Evolutionary conservation across 2,888 invertebrate genomes (phyloP).

Genomic region (Thalpophila matura): DNA sequence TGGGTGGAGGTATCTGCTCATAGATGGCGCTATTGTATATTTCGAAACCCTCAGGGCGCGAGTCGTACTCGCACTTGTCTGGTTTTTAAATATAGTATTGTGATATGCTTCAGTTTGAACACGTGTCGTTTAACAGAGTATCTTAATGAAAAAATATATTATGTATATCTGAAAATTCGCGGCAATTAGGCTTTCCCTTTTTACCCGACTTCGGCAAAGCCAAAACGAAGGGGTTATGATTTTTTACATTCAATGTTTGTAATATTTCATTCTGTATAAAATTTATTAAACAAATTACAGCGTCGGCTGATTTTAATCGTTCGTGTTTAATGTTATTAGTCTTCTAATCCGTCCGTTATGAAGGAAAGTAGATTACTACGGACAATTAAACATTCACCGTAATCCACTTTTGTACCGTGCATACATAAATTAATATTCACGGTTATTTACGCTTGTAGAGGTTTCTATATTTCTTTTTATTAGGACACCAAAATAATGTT

Average conservation of each 20-base stretch:
- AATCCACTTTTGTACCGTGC: constrained; percentile 19
- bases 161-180: background rate
- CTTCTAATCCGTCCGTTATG: background rate
- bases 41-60: too few species aligned
- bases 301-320: background rate
- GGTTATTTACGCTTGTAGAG: constrained; percentile 14
- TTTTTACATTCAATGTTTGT: too few species aligned
- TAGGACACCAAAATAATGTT: background rate
- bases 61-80: too few species aligned
- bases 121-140: too few species aligned
- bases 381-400: constrained; percentile 34
- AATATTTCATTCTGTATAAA: constrained; percentile 7
- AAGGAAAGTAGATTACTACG: constrained; percentile 41
- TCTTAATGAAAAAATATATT: too few species aligned
- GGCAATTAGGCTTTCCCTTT: background rate
- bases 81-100: background rate
- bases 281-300: background rate
- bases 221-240: too few species aligned
- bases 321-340: background rate
- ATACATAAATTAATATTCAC: constrained; percentile 19
- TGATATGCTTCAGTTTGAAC: background rate
- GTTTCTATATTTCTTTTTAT: background rate
- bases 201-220: too few species aligned
- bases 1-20: too few species aligned
- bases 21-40: too few species aligned